Evolutionary conservation across 2,113 vertebrate genomes (phyloP).

Genomic region (Pan paniscus): DNA sequence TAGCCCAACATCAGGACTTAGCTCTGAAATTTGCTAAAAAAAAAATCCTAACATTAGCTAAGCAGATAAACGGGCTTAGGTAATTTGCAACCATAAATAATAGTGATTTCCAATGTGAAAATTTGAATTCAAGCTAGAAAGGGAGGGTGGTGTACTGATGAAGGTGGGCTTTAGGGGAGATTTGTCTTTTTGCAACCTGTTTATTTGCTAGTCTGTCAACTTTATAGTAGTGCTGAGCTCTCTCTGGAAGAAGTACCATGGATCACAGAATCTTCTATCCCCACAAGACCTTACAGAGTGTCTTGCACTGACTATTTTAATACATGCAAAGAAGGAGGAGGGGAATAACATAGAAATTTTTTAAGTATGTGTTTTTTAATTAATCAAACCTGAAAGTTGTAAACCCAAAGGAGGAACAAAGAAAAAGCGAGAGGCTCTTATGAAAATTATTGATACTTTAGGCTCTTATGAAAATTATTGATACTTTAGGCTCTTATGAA

Average conservation of each 20-base stretch:
- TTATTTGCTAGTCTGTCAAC: neutral
- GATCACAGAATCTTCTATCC: neutral
- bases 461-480: neutral
- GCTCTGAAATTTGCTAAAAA: neutral
- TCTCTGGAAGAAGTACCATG: neutral
- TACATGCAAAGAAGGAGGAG: neutral
- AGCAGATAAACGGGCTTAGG: neutral
- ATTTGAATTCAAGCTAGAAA: neutral
- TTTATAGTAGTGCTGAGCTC: neutral
- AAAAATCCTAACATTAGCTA: neutral
- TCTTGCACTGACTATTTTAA: constrained; percentile 13
- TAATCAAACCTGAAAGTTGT: neutral
- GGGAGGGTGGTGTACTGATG: neutral
- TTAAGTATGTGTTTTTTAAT: neutral
- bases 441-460: neutral
- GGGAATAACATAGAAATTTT: neutral
- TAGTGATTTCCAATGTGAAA: neutral
- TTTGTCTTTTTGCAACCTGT: neutral
- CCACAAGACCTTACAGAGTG: neutral
- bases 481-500: neutral
- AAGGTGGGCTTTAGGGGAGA: neutral
- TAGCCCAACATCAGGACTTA: neutral
- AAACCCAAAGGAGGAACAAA: neutral
- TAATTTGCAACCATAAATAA: neutral
- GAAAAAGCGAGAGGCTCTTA: neutral